Percentiles rank a stretch among this genome's conserved stretches.
phyloP scores from a whole-genome alignment of 2,797 vertebrate genomes.

The Cossypha niveicapilla region DNA sequence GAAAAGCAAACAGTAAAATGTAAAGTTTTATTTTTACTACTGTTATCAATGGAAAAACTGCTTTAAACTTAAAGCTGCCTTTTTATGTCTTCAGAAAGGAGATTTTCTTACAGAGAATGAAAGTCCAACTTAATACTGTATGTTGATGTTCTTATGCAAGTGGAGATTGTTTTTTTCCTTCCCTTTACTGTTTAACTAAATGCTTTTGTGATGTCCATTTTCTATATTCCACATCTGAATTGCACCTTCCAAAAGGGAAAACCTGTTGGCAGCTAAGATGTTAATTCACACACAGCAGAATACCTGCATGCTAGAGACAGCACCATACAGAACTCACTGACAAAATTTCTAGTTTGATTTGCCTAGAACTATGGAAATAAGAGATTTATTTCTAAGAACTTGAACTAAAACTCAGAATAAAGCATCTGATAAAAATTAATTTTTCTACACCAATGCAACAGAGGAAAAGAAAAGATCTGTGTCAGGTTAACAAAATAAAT shows the following conservation, averaged over 20 bases:
- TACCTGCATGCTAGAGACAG: background rate
- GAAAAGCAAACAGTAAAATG: background rate
- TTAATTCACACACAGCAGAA: background rate
- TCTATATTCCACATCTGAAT: background rate
- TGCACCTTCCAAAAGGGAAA: background rate
- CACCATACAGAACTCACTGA: background rate
- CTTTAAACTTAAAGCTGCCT: background rate
- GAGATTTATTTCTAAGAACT: background rate
- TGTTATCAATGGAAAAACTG: background rate
- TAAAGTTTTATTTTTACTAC: background rate
- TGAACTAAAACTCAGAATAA: background rate
- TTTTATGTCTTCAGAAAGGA: background rate
- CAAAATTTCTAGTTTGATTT: background rate
- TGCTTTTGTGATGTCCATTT: background rate
- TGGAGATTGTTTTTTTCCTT: background rate
- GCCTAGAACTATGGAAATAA: background rate
- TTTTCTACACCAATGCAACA: background rate
- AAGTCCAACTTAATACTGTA: background rate
- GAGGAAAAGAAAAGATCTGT: background rate
- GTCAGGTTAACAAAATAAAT: conserved; percentile 15
- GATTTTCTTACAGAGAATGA: background rate
- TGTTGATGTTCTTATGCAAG: background rate
- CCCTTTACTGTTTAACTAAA: background rate
- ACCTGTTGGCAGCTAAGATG: background rate
- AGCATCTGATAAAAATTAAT: background rate